Evolutionary conservation across 2,888 invertebrate species (phyloP), one percentile per base, ranked within the genome.

Genomic region (Macrophya annulata): DNA sequence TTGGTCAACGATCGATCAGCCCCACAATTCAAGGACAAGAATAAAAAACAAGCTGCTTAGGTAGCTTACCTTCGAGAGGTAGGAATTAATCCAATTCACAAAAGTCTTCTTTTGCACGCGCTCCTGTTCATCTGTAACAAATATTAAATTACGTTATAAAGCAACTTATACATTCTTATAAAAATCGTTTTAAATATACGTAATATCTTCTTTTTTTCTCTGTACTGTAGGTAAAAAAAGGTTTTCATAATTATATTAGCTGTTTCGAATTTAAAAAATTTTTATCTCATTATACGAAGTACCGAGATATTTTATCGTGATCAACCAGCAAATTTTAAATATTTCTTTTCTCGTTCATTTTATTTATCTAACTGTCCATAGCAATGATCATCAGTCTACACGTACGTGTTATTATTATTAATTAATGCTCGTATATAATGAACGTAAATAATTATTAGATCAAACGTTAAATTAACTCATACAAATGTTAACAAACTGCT

Each of bases 81-180:
- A 98, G 93, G 99, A 98, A 95, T 99, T 99, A 94, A 99, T 99
- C 99, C 99, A 99, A 95, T 99, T 99, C 91, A 99, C 98, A 94
- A 99, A 99, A 88, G 99, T 99, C 94, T 99, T 99, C 96, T 99
- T 99, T 94, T 99, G 99, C 89, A 99, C 99, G 94, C 99, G 96
- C 95, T 99, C 99, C 95, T 99, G 99, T 95, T 99, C 99, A 96
- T 99, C 99, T 99, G 97, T 86, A 97, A 97, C 92, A 93, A 90
- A 90, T 91, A 85, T 89, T 88, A 86, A 65, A 74, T 65, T 21
- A 65, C 55, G 83, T 43, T 48, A 81, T 9, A 31, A 6, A 31
- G 17, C n/a, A 21, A 21, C 31, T 45, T n/a, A 21, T 74, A 21
- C 25, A n/a, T 74, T 74, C 25, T 43, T 45, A 74, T 45, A 12